Conservation (phyloP, 2,888 invertebrate species). For the Tromatobia lineatoria region DNA sequence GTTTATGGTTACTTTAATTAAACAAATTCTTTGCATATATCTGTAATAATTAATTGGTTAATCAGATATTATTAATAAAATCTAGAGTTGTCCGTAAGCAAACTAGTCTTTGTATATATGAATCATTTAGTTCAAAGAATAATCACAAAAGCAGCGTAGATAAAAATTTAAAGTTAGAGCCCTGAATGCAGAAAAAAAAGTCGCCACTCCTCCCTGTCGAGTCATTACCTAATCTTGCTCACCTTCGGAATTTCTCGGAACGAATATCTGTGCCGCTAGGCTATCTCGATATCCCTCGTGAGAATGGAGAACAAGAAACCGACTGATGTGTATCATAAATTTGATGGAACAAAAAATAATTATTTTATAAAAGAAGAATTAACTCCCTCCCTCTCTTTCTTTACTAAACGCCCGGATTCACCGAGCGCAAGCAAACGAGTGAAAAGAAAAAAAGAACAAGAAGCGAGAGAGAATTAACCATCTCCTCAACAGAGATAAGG, state of each 20-base stretch:
- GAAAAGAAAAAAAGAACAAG: not conserved
- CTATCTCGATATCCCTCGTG: conserved; percentile 11
- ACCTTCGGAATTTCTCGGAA: conserved; percentile 76
- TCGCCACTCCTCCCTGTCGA: conserved; percentile 20
- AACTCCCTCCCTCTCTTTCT: not conserved
- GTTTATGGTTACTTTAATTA: too few species aligned
- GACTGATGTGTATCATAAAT: conserved; percentile 33
- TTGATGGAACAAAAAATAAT: conserved; percentile 14
- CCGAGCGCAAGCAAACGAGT: not conserved
- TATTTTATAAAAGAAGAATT: conserved; percentile 12
- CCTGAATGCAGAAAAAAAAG: conserved; percentile 17
- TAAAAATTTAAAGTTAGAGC: not conserved
- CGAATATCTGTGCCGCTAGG: conserved; percentile 64
- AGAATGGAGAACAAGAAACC: conserved; percentile 23
- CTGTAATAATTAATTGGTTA: too few species aligned
- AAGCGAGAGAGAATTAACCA: conserved; percentile 18
- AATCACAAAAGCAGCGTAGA: not conserved
- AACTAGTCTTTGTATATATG: not conserved
- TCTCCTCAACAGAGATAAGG: conserved; percentile 73
- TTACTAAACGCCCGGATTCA: not conserved
- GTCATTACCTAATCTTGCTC: conserved; percentile 74
- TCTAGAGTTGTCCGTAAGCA: not conserved
- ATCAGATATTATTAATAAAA: too few species aligned
- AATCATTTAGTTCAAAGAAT: not conserved
- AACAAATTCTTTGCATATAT: too few species aligned